A percentile compares a stretch with the other conserved stretches of the same genome.
phyloP scores from a whole-genome alignment of 2,888 invertebrate genomes.

The Drosophila acutilabella region DNA sequence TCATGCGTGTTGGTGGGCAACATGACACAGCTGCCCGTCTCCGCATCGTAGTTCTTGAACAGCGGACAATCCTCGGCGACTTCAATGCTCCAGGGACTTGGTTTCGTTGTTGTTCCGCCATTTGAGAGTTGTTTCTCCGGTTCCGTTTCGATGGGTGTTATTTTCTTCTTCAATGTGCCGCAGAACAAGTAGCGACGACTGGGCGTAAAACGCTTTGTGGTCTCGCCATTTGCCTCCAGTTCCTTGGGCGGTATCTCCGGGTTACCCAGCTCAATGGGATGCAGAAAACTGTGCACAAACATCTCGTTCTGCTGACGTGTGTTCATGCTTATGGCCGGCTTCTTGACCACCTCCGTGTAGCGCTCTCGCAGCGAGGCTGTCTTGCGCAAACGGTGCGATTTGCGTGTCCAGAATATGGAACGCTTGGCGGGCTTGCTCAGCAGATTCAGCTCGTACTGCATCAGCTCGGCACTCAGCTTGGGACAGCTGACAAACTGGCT shows the following conservation, averaged over 20 bases:
- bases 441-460: conserved; percentile 83
- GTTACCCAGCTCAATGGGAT: conserved; percentile 81
- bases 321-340: conserved; percentile 83
- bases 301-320: conserved; percentile 84
- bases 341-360: conserved; percentile 83
- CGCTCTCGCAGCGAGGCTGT: conserved; percentile 83
- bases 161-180: conserved; percentile 84
- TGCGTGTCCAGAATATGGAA: conserved; percentile 84
- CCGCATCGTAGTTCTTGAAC: conserved; percentile 85
- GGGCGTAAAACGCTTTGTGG: conserved; percentile 60
- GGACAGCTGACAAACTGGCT: conserved; percentile 87
- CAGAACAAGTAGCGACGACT: conserved; percentile 81
- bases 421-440: conserved; percentile 82
- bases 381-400: conserved; percentile 83
- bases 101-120: conserved; percentile 64
- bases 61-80: conserved; percentile 80
- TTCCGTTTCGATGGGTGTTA: conserved; percentile 84
- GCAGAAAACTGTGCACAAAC: conserved; percentile 83
- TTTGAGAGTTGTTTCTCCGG: conserved; percentile 78
- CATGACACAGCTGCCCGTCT: conserved; percentile 85
- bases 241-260: conserved; percentile 42
- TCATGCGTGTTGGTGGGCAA: conserved; percentile 84
- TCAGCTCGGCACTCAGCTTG: conserved; percentile 83
- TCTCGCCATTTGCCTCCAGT: conserved; percentile 63
- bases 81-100: conserved; percentile 79